Conservation (phyloP, 2,113 vertebrate species). For the Podilymbus podiceps region DNA sequence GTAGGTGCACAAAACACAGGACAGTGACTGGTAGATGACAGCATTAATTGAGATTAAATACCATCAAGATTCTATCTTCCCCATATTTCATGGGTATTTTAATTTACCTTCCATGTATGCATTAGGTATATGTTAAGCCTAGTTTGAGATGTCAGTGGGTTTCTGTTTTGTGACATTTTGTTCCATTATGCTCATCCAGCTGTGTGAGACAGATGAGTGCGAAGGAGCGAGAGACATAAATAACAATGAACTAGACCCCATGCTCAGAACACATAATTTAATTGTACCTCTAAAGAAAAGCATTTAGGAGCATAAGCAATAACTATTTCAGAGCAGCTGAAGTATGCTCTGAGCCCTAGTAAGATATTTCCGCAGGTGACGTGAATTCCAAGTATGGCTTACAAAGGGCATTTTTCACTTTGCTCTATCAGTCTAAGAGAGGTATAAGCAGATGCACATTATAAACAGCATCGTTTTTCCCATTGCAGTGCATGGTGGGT, state of each 20-base stretch:
- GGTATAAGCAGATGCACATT: neutral
- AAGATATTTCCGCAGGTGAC: neutral
- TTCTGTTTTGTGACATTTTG: neutral
- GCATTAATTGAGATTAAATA: neutral
- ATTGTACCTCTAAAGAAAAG: neutral
- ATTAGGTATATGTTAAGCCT: neutral
- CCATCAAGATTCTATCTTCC: neutral
- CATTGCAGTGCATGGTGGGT: constrained; percentile 88
- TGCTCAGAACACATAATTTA: neutral
- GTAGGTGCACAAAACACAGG: constrained; percentile 64
- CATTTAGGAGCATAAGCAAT: neutral
- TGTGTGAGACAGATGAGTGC: neutral
- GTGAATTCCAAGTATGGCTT: neutral
- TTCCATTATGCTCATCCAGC: neutral
- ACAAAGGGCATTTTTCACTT: neutral
- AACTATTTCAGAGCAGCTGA: neutral
- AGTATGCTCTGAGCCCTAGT: neutral
- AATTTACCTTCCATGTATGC: neutral
- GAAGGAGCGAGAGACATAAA: neutral
- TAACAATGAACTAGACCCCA: neutral
- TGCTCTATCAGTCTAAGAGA: neutral
- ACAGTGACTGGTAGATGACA: neutral
- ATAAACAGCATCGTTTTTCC: neutral
- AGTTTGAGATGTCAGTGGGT: neutral
- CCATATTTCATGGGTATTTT: neutral